Percentiles rank a stretch among this genome's conserved stretches.
phyloP scores from a whole-genome alignment of 1,140 invertebrate species.

The Aphis craccivora region DNA sequence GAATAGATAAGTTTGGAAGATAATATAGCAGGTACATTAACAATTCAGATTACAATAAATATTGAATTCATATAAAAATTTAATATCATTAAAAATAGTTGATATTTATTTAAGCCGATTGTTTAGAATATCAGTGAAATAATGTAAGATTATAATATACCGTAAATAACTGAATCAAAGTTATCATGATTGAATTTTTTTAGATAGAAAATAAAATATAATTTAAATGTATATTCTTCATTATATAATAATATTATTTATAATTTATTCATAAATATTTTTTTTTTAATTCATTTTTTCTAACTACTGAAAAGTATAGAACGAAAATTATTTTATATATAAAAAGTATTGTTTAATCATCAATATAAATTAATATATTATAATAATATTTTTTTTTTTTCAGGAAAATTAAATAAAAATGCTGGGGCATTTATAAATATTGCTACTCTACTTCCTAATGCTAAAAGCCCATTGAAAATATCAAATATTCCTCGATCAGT shows the following conservation, averaged over 20 bases:
- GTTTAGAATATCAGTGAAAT: too few relatives aligned
- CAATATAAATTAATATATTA: not conserved
- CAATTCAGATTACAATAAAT: too few relatives aligned
- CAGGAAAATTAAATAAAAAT: slow-evolving; percentile 50
- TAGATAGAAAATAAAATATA: too few relatives aligned
- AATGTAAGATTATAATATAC: too few relatives aligned
- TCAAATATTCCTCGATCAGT: slow-evolving; percentile 6
- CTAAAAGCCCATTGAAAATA: not conserved
- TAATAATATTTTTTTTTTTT: not conserved
- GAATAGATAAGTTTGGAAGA: not conserved
- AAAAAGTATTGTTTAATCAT: not conserved
- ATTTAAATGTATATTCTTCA: too few relatives aligned
- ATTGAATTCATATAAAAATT: too few relatives aligned
- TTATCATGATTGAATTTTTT: too few relatives aligned
- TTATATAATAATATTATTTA: too few relatives aligned
- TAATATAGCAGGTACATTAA: too few relatives aligned
- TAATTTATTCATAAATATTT: not conserved
- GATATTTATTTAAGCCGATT: too few relatives aligned
- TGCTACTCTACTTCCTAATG: slow-evolving; percentile 28
- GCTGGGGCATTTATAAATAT: slow-evolving; percentile 47
- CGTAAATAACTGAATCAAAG: too few relatives aligned
- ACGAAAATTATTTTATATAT: not conserved
- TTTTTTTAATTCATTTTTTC: not conserved
- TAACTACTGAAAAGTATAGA: not conserved
- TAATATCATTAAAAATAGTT: too few relatives aligned